Percentiles rank a stretch among this genome's conserved stretches.
Conservation (phyloP, 2,113 vertebrate genomes). For the Bujurquina vittata region DNA sequence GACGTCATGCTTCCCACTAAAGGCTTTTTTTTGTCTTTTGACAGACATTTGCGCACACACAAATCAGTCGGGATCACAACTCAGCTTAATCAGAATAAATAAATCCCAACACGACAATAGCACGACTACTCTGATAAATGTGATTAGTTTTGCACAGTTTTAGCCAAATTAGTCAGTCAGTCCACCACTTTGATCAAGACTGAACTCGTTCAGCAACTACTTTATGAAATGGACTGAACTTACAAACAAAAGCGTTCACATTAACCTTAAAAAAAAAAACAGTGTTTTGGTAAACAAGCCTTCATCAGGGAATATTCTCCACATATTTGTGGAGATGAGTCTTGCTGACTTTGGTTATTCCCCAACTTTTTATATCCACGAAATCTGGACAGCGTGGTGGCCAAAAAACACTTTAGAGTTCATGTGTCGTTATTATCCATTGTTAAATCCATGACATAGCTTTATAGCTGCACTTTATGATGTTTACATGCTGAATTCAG, state of each 20-base stretch:
- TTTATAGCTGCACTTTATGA: too few species aligned
- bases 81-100: neutral
- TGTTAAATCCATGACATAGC: too few species aligned
- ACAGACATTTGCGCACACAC: neutral
- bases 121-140: neutral
- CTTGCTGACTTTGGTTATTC: neutral
- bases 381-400: neutral
- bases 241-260: neutral
- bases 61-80: neutral
- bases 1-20: neutral
- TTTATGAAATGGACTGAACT: accelerated
- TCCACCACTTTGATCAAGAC: neutral
- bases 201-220: neutral
- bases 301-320: neutral
- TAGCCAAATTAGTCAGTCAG: neutral
- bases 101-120: neutral
- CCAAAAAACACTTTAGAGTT: neutral
- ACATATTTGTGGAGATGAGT: neutral
- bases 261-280: neutral
- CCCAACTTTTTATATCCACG: too few species aligned
- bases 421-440: neutral
- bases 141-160: neutral
- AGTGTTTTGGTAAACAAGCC: neutral
- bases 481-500: too few species aligned
- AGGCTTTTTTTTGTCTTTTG: neutral